These are phyloP conservation scores for Pyrocoelia pectoralis DNA, from an alignment of 2,888 invertebrate species.

Conservation along the genomic window DNA sequence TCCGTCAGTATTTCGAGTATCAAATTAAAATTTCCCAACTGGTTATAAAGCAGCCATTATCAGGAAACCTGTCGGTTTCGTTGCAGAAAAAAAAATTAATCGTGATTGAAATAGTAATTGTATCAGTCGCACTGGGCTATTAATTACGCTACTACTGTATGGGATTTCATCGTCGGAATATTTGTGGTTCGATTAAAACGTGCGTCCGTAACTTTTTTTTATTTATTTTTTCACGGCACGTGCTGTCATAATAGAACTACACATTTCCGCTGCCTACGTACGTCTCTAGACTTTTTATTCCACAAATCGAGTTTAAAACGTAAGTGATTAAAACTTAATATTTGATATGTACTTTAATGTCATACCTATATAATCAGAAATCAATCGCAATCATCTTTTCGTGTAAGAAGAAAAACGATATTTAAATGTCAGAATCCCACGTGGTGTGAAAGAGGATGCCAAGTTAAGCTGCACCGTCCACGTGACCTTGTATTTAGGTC, in stretches of 20 bases:
- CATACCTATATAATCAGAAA: no score
- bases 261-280: constrained; percentile 38
- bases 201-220: constrained; percentile 5
- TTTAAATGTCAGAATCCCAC: constrained; percentile 25
- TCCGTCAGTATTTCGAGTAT: no score
- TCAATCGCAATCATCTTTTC: no score
- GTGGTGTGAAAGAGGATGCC: constrained; percentile 31
- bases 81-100: no score
- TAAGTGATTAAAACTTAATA: no score
- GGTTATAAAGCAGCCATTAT: no score
- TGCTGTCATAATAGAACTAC: constrained; percentile 29
- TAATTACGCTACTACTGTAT: no score
- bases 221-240: constrained; percentile 32
- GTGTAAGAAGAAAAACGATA: background rate
- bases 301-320: background rate
- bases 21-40: no score
- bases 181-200: constrained; percentile 15
- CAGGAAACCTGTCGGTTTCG: no score
- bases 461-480: constrained; percentile 35
- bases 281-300: background rate
- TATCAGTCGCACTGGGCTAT: no score
- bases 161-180: constrained; percentile 5
- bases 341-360: no score
- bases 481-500: constrained; percentile 48
- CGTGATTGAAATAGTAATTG: no score